These are phyloP conservation scores for Ichneumoninae sp. DNA, from an alignment of 2,888 invertebrate genomes.

Conservation along the genomic window DNA sequence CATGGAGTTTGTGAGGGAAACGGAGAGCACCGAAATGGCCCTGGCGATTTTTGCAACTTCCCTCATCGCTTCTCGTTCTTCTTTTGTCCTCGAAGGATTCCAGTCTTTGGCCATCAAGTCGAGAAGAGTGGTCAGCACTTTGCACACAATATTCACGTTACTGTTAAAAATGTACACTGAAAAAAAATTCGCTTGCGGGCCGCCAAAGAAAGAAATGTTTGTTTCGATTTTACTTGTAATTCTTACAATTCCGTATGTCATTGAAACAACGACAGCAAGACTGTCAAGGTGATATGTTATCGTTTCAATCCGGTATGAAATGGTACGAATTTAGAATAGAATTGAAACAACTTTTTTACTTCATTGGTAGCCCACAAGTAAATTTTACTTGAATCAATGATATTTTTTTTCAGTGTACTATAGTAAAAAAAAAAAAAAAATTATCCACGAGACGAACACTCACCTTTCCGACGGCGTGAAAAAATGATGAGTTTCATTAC, in stretches of 20 bases:
- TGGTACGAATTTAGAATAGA: too few relatives aligned
- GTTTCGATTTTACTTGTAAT: too few relatives aligned
- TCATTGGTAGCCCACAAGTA: too few relatives aligned
- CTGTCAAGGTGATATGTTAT: too few relatives aligned
- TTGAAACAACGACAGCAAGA: too few relatives aligned
- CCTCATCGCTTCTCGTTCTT: conserved; percentile 67
- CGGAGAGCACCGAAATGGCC: conserved; percentile 67
- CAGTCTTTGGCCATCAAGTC: conserved; percentile 67
- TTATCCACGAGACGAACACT: background rate
- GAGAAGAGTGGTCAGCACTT: conserved; percentile 40
- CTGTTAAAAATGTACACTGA: background rate
- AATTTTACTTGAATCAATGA: too few relatives aligned
- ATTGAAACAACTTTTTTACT: too few relatives aligned
- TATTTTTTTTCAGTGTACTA: too few relatives aligned
- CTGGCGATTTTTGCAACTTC: conserved; percentile 67
- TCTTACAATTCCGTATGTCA: too few relatives aligned
- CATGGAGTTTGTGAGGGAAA: conserved; percentile 38
- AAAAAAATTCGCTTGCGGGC: too few relatives aligned
- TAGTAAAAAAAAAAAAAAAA: background rate
- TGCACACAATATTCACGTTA: background rate
- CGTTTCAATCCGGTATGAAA: too few relatives aligned
- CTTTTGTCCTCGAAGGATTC: conserved; percentile 45
- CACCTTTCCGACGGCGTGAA: conserved; percentile 41
- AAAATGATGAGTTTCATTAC: conserved; percentile 50
- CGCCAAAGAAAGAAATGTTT: too few relatives aligned